Conservation (phyloP, 2,888 invertebrate genomes). For the Darwinula stevensoni region DNA sequence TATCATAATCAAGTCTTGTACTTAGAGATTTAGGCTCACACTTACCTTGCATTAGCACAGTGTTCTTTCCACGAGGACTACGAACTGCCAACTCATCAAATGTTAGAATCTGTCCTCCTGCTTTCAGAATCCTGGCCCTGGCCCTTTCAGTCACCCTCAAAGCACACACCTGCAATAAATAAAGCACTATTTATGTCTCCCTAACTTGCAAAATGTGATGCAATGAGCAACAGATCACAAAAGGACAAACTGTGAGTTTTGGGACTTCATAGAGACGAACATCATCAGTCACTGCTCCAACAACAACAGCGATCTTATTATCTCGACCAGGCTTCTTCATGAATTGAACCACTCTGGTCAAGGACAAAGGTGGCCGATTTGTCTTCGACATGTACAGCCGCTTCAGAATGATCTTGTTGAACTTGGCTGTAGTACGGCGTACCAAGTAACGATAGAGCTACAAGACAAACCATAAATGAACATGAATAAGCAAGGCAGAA, state of each 20-base stretch:
- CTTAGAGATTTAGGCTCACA: background rate
- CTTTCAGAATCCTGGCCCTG: conserved; percentile 77
- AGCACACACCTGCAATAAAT: conserved; percentile 36
- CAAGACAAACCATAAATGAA: too few relatives aligned
- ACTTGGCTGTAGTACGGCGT: conserved; percentile 78
- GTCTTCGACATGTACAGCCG: conserved; percentile 93
- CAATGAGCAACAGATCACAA: background rate
- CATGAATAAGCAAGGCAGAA: too few relatives aligned
- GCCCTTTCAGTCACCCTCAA: conserved; percentile 79
- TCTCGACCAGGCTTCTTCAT: conserved; percentile 67
- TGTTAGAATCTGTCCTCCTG: conserved; percentile 82
- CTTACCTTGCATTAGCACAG: conserved; percentile 60
- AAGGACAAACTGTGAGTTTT: conserved; percentile 37
- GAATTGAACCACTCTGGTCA: conserved; percentile 54
- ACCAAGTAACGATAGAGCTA: conserved; percentile 91
- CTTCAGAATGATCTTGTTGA: conserved; percentile 75
- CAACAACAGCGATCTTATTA: conserved; percentile 63
- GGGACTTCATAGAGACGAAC: conserved; percentile 65
- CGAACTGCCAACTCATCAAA: conserved; percentile 88
- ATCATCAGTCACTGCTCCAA: conserved; percentile 87
- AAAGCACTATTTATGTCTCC: too few relatives aligned
- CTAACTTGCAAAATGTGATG: background rate
- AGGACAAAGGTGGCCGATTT: conserved; percentile 71
- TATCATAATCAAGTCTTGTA: background rate
- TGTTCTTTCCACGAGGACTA: conserved; percentile 75